phyloP scores from a whole-genome alignment of 2,113 vertebrate species.

The Psammodynastes pulverulentus region DNA sequence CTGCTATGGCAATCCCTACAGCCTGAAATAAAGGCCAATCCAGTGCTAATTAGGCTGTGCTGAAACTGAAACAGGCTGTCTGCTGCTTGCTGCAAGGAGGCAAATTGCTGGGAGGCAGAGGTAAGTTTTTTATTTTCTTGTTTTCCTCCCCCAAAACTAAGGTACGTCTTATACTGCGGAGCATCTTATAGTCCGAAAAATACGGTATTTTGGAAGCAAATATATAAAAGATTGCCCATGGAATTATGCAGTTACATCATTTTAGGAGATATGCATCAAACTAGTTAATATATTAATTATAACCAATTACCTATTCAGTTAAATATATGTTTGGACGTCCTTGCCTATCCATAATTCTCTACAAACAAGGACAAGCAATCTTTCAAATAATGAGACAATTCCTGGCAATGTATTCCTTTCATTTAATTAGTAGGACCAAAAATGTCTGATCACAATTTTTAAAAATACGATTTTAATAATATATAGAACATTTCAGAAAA shows the following conservation, averaged over 20 bases:
- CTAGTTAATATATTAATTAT: rapidly evolving
- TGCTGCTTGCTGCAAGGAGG: too few species aligned
- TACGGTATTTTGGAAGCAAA: neutral
- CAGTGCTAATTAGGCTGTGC: too few species aligned
- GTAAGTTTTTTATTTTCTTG: too few species aligned
- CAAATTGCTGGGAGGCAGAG: too few species aligned
- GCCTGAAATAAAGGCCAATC: too few species aligned
- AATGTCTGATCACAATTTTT: neutral
- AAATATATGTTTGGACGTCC: neutral
- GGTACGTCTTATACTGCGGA: too few species aligned
- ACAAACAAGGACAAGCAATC: neutral
- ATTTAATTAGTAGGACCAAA: constrained; percentile 7
- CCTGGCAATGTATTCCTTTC: neutral
- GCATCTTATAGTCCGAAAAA: too few species aligned
- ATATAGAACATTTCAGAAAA: neutral
- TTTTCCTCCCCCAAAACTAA: too few species aligned
- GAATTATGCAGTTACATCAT: neutral
- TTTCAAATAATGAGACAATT: neutral
- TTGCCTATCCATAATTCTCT: neutral
- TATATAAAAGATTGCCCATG: neutral
- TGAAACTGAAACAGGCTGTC: too few species aligned
- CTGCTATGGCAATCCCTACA: too few species aligned
- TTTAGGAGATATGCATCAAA: neutral
- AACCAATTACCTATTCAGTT: neutral
- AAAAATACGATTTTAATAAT: constrained; percentile 16